A percentile compares a stretch with the other conserved stretches of the same genome.
Conservation (phyloP, 2,797 vertebrate genomes). For the Spondyliosoma cantharus region DNA sequence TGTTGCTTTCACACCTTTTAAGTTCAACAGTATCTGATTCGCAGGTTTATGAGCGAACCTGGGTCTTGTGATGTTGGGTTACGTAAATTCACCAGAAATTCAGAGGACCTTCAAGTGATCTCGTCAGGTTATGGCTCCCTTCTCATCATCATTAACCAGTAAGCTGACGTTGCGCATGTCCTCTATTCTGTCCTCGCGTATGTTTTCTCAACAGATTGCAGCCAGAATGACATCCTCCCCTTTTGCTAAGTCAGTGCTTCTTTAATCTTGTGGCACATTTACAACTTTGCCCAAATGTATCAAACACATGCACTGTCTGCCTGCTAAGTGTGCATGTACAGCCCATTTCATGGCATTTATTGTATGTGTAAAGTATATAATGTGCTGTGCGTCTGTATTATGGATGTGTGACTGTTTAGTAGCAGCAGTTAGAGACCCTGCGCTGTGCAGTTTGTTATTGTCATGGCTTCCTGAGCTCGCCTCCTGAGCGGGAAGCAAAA, state of each 20-base stretch:
- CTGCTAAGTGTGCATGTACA: neutral
- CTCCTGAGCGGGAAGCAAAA: constrained; percentile 80
- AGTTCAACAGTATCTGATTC: constrained; percentile 18
- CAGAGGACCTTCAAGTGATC: constrained; percentile 3
- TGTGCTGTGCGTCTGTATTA: constrained; percentile 1
- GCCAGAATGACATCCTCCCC: constrained; percentile 35
- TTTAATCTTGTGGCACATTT: constrained; percentile 27
- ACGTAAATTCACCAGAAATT: constrained; percentile 14
- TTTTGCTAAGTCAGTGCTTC: constrained; percentile 54
- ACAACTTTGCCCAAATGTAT: neutral
- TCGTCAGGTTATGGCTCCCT: constrained; percentile 28
- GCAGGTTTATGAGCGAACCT: constrained; percentile 5
- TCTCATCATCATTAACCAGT: constrained; percentile 43
- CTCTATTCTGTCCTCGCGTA: constrained; percentile 39
- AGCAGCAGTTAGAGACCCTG: constrained; percentile 54
- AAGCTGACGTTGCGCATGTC: constrained; percentile 44
- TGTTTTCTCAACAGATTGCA: constrained; percentile 53
- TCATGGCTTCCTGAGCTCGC: constrained; percentile 78
- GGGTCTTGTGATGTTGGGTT: constrained; percentile 17
- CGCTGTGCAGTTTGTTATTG: constrained; percentile 77
- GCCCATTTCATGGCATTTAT: neutral
- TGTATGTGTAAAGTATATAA: neutral
- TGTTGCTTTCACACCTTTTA: constrained; percentile 44
- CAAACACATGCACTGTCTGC: neutral
- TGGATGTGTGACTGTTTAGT: constrained; percentile 27